These are phyloP conservation scores for Cheirogaleus major DNA, from an alignment of 2,797 vertebrate species.

Conservation along the genomic window DNA sequence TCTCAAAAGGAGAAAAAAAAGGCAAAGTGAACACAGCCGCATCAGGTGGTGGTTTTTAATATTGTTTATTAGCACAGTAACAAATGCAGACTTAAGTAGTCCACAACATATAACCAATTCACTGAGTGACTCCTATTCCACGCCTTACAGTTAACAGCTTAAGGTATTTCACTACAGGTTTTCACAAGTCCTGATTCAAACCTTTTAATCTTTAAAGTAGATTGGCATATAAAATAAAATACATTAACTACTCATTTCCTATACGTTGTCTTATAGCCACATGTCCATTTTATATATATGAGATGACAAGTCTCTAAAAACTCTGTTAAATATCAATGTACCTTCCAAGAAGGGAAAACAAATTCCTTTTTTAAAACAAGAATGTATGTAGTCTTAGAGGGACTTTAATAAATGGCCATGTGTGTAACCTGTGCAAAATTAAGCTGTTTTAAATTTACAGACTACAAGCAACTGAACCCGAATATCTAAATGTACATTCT, in stretches of 20 bases:
- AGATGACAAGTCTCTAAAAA: conserved; percentile 85
- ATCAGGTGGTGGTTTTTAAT: conserved; percentile 73
- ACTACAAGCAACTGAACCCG: conserved; percentile 83
- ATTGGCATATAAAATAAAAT: conserved; percentile 87
- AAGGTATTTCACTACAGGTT: conserved; percentile 92
- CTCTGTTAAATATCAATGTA: conserved; percentile 84
- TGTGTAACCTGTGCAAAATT: conserved; percentile 86
- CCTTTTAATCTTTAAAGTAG: conserved; percentile 84
- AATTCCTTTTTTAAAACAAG: conserved; percentile 76
- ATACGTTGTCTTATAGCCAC: conserved; percentile 79
- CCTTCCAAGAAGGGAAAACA: conserved; percentile 76
- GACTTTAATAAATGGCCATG: conserved; percentile 84
- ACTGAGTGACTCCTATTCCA: conserved; percentile 88
- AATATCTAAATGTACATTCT: conserved; percentile 85
- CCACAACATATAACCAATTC: conserved; percentile 89
- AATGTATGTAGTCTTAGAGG: conserved; percentile 78
- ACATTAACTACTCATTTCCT: conserved; percentile 83
- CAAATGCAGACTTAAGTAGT: conserved; percentile 88
- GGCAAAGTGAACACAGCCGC: conserved; percentile 44
- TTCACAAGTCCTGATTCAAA: conserved; percentile 82
- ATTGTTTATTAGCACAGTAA: conserved; percentile 92
- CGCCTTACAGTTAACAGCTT: conserved; percentile 89
- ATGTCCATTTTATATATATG: conserved; percentile 78
- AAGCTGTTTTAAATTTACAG: conserved; percentile 86
- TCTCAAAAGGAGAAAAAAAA: background rate